These are phyloP conservation scores for Apamea crenata DNA, from an alignment of 2,888 invertebrate species.

Conservation along the genomic window DNA sequence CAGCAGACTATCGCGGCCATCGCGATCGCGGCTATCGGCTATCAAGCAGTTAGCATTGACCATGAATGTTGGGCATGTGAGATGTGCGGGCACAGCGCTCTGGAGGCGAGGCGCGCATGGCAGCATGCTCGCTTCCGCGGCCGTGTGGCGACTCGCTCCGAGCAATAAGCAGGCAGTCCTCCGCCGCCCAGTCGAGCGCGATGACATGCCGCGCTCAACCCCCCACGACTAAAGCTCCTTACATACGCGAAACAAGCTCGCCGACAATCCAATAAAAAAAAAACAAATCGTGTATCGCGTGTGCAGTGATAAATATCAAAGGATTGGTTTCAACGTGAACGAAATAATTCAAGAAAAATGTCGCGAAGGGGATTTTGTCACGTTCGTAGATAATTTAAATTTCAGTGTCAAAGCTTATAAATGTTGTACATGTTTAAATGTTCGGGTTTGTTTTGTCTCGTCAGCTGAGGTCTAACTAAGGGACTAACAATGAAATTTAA, in stretches of 20 bases:
- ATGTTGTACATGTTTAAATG: constrained; percentile 81
- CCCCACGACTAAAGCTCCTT: constrained; percentile 70
- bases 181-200: constrained; percentile 80
- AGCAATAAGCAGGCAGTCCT: constrained; percentile 88
- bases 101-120: constrained; percentile 72
- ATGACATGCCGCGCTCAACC: constrained; percentile 81
- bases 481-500: constrained; percentile 77
- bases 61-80: constrained; percentile 76
- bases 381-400: constrained; percentile 85
- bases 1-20: constrained; percentile 65
- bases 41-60: constrained; percentile 81
- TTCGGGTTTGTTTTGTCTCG: constrained; percentile 70
- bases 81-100: constrained; percentile 53
- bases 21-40: constrained; percentile 64
- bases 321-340: constrained; percentile 68
- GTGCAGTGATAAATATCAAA: constrained; percentile 74
- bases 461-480: constrained; percentile 70
- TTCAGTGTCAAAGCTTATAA: constrained; percentile 84
- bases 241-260: constrained; percentile 68
- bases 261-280: constrained; percentile 53
- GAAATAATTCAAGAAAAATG: constrained; percentile 74
- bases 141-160: constrained; percentile 60
- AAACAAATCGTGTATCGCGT: constrained; percentile 70
- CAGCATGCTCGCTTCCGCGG: constrained; percentile 63
- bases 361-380: constrained; percentile 78